Evolutionary conservation across 2,113 vertebrate genomes (phyloP).

Genomic region (Peromyscus maniculatus): DNA sequence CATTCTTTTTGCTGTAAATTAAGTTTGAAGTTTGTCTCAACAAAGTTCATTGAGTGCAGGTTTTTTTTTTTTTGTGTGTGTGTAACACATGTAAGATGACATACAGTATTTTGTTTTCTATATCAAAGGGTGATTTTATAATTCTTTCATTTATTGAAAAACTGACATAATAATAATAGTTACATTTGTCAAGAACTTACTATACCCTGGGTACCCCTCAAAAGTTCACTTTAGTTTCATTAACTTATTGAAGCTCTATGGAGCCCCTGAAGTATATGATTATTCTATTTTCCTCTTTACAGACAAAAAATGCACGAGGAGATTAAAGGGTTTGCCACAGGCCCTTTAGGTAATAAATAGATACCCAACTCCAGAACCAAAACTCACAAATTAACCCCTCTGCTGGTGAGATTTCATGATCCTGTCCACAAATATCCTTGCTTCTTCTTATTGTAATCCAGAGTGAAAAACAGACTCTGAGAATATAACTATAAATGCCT

Average conservation of each 20-base stretch:
- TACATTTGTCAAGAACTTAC: slow-evolving; percentile 20
- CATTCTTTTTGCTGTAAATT: background rate
- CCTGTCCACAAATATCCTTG: background rate
- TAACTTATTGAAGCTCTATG: background rate
- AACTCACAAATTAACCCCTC: background rate
- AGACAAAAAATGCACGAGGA: background rate
- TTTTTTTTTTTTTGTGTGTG: background rate
- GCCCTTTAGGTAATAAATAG: background rate
- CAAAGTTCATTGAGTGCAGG: background rate
- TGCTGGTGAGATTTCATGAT: background rate
- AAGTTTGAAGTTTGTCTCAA: background rate
- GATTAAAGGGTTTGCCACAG: background rate
- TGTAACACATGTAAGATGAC: background rate
- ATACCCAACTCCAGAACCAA: background rate
- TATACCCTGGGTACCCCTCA: background rate
- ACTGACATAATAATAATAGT: slow-evolving; percentile 36
- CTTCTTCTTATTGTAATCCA: background rate
- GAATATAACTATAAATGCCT: background rate
- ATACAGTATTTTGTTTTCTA: background rate
- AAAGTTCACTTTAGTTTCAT: background rate
- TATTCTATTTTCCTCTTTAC: background rate
- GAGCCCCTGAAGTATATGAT: background rate
- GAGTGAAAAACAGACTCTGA: background rate
- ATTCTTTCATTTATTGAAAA: slow-evolving; percentile 24
- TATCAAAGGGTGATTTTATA: slow-evolving; percentile 5